Percentiles rank a stretch among this genome's conserved stretches.
Evolutionary conservation across 2,888 invertebrate species (phyloP).

Genomic region (Eupeodes luniger): DNA sequence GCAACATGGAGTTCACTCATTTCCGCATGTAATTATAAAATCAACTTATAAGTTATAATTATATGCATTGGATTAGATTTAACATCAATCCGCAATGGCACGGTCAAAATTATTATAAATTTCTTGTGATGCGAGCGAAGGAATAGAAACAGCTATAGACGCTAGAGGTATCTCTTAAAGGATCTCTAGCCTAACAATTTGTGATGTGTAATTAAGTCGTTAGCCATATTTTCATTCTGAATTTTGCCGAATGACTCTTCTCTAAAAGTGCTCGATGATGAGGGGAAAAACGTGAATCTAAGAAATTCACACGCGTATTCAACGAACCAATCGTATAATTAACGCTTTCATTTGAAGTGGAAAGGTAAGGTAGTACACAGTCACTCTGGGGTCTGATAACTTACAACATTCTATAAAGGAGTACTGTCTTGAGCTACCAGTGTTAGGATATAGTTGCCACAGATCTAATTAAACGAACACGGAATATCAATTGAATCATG

Average conservation of each 20-base stretch:
- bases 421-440: not conserved
- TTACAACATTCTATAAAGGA: slow-evolving; percentile 12
- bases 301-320: slow-evolving; percentile 68
- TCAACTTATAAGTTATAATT: slow-evolving; percentile 49
- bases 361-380: not conserved
- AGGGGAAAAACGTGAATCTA: slow-evolving; percentile 14
- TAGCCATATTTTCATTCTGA: slow-evolving; percentile 29
- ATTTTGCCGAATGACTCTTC: slow-evolving; percentile 13
- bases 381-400: slow-evolving; percentile 16
- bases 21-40: slow-evolving; percentile 69
- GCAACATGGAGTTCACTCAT: slow-evolving; percentile 17
- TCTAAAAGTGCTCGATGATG: too few species aligned
- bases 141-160: not conserved
- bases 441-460: not conserved
- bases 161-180: not conserved
- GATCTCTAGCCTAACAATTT: slow-evolving; percentile 53
- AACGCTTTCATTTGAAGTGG: slow-evolving; percentile 37
- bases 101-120: slow-evolving; percentile 41
- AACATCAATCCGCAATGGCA: slow-evolving; percentile 65
- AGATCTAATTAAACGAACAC: slow-evolving; percentile 69
- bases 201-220: slow-evolving; percentile 68
- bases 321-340: slow-evolving; percentile 51
- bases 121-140: slow-evolving; percentile 3
- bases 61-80: slow-evolving; percentile 61
- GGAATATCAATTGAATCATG: slow-evolving; percentile 60